phyloP scores from a whole-genome alignment of 1,140 invertebrate species.

The Chelonus insularis region DNA sequence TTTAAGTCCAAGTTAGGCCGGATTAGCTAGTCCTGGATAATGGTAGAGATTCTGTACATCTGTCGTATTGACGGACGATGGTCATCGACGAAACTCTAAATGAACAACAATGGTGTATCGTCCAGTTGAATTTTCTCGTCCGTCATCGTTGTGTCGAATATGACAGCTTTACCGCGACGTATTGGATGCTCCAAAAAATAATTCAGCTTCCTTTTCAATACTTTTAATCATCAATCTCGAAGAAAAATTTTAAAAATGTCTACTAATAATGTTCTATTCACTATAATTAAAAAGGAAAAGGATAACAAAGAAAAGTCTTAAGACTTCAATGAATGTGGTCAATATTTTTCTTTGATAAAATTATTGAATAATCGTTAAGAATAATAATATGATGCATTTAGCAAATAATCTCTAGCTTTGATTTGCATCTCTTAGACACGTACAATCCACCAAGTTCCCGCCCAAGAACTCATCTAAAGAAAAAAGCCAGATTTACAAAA shows the following conservation, averaged over 20 bases:
- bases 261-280: too few relatives aligned
- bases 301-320: background rate
- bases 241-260: too few relatives aligned
- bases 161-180: constrained; percentile 1
- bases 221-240: background rate
- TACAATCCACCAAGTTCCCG: constrained; percentile 2
- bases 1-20: constrained; percentile 51
- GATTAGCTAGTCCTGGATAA: constrained; percentile 47
- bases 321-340: background rate
- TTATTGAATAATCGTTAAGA: background rate
- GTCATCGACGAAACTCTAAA: constrained; percentile 52
- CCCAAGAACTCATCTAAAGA: background rate
- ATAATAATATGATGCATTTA: background rate
- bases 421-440: constrained; percentile 6
- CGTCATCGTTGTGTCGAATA: constrained; percentile 19
- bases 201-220: background rate
- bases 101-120: constrained; percentile 52
- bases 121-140: constrained; percentile 23
- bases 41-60: constrained; percentile 44
- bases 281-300: background rate
- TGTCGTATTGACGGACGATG: constrained; percentile 55
- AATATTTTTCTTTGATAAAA: background rate
- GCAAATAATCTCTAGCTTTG: background rate
- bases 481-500: constrained; percentile 32
- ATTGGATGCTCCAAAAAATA: background rate